Conservation (phyloP, 1,140 invertebrate genomes). For the Drosophila bipectinata region DNA sequence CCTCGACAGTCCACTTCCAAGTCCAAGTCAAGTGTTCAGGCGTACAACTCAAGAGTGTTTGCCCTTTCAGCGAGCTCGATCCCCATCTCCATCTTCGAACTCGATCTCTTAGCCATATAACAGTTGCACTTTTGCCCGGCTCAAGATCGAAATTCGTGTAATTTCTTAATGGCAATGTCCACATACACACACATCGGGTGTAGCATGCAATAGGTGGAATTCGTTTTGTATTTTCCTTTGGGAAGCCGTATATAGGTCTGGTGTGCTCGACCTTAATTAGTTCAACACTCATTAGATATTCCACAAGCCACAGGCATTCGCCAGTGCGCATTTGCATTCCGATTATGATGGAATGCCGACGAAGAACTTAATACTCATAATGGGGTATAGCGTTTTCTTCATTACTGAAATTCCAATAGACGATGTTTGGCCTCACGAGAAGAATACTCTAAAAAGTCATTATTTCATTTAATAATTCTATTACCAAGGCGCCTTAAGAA, state of each 20-base stretch:
- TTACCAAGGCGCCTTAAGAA: no score
- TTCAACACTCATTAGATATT: conserved; percentile 68
- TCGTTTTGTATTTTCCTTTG: conserved; percentile 8
- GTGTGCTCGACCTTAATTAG: conserved; percentile 69
- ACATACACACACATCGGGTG: neutral
- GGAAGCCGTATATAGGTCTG: conserved; percentile 56
- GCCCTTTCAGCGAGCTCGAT: conserved; percentile 59
- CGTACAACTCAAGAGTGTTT: conserved; percentile 60
- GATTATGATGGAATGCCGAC: conserved; percentile 30
- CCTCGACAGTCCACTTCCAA: conserved; percentile 22
- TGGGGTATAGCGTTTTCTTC: conserved; percentile 36
- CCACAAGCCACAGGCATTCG: conserved; percentile 67
- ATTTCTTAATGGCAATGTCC: conserved; percentile 51
- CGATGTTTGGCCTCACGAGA: conserved; percentile 1
- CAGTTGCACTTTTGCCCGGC: conserved; percentile 43
- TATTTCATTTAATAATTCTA: neutral
- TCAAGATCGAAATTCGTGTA: conserved; percentile 55
- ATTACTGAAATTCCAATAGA: conserved; percentile 57
- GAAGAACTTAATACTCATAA: conserved; percentile 56
- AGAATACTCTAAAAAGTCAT: conserved; percentile 1
- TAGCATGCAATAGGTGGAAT: neutral
- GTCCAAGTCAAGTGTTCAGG: conserved; percentile 39
- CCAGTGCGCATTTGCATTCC: conserved; percentile 55
- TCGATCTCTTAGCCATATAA: conserved; percentile 51
- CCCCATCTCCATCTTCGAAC: conserved; percentile 32